Conservation (phyloP, 1,140 invertebrate genomes). For the Heliothis virescens region DNA sequence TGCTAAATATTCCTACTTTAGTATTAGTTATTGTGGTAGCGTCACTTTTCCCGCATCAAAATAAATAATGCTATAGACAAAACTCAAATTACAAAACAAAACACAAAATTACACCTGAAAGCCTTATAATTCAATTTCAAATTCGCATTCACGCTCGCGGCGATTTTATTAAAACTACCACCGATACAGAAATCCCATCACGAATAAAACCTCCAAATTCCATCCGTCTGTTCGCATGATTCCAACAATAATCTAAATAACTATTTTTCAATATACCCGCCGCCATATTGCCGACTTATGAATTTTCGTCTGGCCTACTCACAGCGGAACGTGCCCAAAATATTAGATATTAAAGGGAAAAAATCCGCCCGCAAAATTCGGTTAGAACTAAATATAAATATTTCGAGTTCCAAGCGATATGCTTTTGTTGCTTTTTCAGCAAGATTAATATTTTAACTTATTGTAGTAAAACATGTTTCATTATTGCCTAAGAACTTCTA, state of each 20-base stretch:
- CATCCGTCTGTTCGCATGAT: constrained; percentile 41
- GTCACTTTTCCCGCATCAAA: too few species aligned
- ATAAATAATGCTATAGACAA: neutral
- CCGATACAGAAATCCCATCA: constrained; percentile 31
- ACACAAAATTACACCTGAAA: neutral
- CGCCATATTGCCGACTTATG: constrained; percentile 57
- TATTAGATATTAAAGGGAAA: constrained; percentile 54
- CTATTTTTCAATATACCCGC: constrained; percentile 64
- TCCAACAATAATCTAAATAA: constrained; percentile 61
- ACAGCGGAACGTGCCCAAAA: constrained; percentile 57
- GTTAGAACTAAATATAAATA: constrained; percentile 59
- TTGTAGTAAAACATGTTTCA: neutral
- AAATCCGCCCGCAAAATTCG: constrained; percentile 49
- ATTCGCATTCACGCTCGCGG: neutral
- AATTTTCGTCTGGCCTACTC: constrained; percentile 58
- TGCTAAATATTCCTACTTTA: too few species aligned
- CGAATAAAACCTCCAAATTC: constrained; percentile 36
- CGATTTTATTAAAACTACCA: constrained; percentile 37
- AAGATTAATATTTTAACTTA: too few species aligned
- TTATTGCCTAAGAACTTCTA: neutral
- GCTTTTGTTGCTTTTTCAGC: constrained; percentile 6
- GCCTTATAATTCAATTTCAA: constrained; percentile 11
- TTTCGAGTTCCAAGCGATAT: constrained; percentile 51
- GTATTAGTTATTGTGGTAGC: too few species aligned
- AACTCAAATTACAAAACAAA: neutral